phyloP scores from a whole-genome alignment of 2,888 invertebrate species.

The Gisinianus flammeolus region DNA sequence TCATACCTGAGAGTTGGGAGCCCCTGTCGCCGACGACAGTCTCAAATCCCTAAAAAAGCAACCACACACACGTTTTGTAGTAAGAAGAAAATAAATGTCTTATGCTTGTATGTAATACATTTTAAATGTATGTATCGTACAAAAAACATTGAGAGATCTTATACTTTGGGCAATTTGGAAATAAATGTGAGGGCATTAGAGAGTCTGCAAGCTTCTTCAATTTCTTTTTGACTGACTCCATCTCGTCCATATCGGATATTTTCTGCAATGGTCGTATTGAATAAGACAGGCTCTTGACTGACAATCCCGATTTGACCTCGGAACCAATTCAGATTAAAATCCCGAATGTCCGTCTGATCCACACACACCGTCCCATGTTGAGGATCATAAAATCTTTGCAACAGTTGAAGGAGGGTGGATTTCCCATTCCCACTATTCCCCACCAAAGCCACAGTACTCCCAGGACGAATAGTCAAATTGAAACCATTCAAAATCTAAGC shows the following conservation, averaged over 20 bases:
- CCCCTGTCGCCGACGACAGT: slow-evolving; percentile 81
- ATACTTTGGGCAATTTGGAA: slow-evolving; percentile 72
- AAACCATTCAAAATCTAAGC: slow-evolving; percentile 54
- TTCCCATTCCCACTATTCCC: slow-evolving; percentile 60
- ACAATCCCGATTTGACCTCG: slow-evolving; percentile 82
- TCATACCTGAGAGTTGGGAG: slow-evolving; percentile 65
- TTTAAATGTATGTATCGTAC: not conserved
- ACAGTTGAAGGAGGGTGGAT: slow-evolving; percentile 60
- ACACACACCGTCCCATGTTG: slow-evolving; percentile 64
- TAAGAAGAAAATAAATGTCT: not conserved
- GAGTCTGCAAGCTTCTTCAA: slow-evolving; percentile 73
- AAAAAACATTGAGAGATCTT: not conserved
- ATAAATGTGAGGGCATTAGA: slow-evolving; percentile 81
- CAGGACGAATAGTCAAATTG: slow-evolving; percentile 48
- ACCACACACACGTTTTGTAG: not conserved
- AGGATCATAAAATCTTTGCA: slow-evolving; percentile 61
- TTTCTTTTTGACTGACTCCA: slow-evolving; percentile 70
- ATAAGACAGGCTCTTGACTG: slow-evolving; percentile 75
- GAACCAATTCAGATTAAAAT: slow-evolving; percentile 73
- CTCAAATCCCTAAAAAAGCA: slow-evolving; percentile 69
- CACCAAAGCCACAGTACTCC: slow-evolving; percentile 53
- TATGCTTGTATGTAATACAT: not conserved
- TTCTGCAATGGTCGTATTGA: slow-evolving; percentile 80
- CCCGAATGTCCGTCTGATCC: slow-evolving; percentile 70
- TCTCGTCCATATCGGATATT: slow-evolving; percentile 85